These are phyloP conservation scores for Leptinotarsa lineolata DNA, from an alignment of 1,140 invertebrate genomes.

Conservation along the genomic window DNA sequence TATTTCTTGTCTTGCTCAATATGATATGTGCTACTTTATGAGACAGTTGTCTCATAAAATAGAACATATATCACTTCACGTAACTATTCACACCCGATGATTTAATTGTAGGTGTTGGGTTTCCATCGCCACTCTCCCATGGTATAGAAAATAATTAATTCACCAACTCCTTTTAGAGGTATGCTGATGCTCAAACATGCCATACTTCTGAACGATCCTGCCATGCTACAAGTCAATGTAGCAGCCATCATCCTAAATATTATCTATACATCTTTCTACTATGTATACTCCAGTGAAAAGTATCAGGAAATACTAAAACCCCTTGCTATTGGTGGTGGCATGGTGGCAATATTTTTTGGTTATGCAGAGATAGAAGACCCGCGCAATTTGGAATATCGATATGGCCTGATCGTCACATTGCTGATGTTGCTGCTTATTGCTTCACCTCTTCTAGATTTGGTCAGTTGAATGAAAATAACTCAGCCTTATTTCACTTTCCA, in stretches of 20 bases:
- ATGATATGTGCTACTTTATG: too few relatives aligned
- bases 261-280: slow-evolving; percentile 68
- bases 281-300: slow-evolving; percentile 66
- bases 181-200: slow-evolving; percentile 74
- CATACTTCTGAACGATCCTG: slow-evolving; percentile 68
- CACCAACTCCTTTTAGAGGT: slow-evolving; percentile 58
- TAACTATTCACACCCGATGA: too few relatives aligned
- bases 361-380: slow-evolving; percentile 69
- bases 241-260: slow-evolving; percentile 70
- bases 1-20: too few relatives aligned
- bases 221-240: slow-evolving; percentile 76
- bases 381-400: slow-evolving; percentile 67
- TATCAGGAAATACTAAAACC: slow-evolving; percentile 56
- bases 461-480: slow-evolving; percentile 56
- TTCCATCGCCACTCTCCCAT: too few relatives aligned
- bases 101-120: too few relatives aligned
- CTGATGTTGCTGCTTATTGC: slow-evolving; percentile 71
- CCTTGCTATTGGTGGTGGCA: slow-evolving; percentile 58
- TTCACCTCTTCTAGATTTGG: slow-evolving; percentile 71
- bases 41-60: too few relatives aligned
- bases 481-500: too few relatives aligned
- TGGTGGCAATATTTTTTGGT: slow-evolving; percentile 63
- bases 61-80: too few relatives aligned
- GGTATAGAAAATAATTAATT: too few relatives aligned
- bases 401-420: slow-evolving; percentile 70